A percentile compares a stretch with the other conserved stretches of the same genome.
phyloP scores from a whole-genome alignment of 2,113 vertebrate species.

The Corydoras sp. region DNA sequence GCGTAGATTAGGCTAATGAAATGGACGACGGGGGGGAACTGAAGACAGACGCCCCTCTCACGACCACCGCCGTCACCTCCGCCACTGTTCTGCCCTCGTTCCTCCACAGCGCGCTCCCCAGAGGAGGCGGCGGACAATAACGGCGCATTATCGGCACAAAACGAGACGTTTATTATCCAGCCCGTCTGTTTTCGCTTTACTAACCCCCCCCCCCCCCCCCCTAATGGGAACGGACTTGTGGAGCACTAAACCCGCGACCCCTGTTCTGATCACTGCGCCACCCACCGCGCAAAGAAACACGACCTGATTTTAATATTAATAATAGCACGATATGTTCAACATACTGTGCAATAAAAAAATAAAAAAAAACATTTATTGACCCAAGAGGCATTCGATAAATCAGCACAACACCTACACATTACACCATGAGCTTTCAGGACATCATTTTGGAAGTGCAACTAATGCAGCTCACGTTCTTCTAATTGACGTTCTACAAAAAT shows the following conservation, averaged over 20 bases:
- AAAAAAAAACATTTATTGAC: no score
- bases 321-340: no score
- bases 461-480: no score
- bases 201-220: conserved; percentile 45
- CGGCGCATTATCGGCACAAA: conserved; percentile 59
- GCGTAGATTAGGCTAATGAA: conserved; percentile 62
- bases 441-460: no score
- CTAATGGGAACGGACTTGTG: conserved; percentile 38
- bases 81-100: not conserved
- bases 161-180: conserved; percentile 59
- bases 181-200: conserved; percentile 46
- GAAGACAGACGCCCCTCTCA: conserved; percentile 46
- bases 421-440: no score
- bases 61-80: not conserved
- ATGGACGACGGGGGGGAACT: conserved; percentile 53
- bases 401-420: no score
- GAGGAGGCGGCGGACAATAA: conserved; percentile 50
- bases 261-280: no score
- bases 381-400: no score
- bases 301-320: no score
- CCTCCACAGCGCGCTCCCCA: conserved; percentile 43
- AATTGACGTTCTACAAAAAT: no score
- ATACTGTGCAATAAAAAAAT: no score
- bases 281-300: no score
- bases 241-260: conserved; percentile 33